These are phyloP conservation scores for Dioctria rufipes DNA, from an alignment of 2,888 invertebrate genomes.

Conservation along the genomic window DNA sequence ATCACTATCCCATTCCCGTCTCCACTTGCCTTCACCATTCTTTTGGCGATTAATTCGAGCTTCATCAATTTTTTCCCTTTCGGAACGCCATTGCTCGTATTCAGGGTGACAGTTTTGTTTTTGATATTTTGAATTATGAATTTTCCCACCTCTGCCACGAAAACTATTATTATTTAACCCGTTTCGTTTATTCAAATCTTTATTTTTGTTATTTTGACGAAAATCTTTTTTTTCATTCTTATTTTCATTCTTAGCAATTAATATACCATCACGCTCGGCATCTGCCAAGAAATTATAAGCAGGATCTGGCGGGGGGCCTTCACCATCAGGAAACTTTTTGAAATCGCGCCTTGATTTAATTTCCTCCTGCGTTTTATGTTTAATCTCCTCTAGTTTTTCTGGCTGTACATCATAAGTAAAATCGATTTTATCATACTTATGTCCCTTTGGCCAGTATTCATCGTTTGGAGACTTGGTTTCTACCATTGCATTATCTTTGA, in stretches of 20 bases:
- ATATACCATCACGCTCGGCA: conserved; percentile 67
- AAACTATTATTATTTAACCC: conserved; percentile 56
- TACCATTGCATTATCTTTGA: conserved; percentile 70
- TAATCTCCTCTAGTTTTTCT: conserved; percentile 61
- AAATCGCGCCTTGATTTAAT: conserved; percentile 58
- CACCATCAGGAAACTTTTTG: conserved; percentile 67
- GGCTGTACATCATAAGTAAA: conserved; percentile 62
- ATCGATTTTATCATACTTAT: conserved; percentile 73
- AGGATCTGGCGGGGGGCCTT: conserved; percentile 72
- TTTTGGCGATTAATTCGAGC: conserved; percentile 70
- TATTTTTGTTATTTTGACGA: conserved; percentile 53
- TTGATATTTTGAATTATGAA: conserved; percentile 54
- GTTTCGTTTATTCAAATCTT: conserved; percentile 54
- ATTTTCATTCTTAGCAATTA: conserved; percentile 25
- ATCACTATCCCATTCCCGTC: conserved; percentile 71
- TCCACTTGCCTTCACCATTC: conserved; percentile 71
- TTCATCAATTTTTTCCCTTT: conserved; percentile 70
- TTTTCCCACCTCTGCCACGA: conserved; percentile 56
- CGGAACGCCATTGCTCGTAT: conserved; percentile 71
- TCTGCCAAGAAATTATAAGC: conserved; percentile 71
- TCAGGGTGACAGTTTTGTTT: conserved; percentile 61
- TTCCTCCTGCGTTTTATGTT: conserved; percentile 37
- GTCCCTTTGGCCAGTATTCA: conserved; percentile 70
- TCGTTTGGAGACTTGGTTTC: conserved; percentile 68
- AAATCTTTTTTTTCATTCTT: conserved; percentile 56